Evolutionary conservation across 2,888 invertebrate genomes (phyloP).

Genomic region (Gisinianus flammeolus): DNA sequence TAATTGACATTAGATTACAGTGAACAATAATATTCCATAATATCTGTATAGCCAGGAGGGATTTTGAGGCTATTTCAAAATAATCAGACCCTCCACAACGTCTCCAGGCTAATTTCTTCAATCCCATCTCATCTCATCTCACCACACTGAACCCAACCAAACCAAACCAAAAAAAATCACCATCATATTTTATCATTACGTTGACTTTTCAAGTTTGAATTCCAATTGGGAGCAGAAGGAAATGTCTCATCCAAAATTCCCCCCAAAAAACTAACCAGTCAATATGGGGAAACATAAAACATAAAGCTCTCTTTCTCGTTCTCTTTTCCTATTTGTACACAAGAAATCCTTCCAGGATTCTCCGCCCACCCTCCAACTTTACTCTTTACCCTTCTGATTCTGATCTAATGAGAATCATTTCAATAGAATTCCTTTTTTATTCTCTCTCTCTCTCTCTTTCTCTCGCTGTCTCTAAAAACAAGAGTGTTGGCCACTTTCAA

Average conservation of each 20-base stretch:
- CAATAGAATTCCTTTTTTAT: no score
- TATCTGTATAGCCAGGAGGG: slow-evolving; percentile 11
- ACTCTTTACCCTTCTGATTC: background rate
- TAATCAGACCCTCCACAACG: slow-evolving; percentile 33
- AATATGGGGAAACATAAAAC: no score
- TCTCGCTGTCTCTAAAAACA: no score
- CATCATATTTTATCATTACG: background rate
- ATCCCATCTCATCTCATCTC: slow-evolving; percentile 6
- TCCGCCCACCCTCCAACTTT: background rate
- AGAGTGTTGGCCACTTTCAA: no score
- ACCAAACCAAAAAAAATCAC: no score
- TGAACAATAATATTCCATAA: slow-evolving; percentile 37
- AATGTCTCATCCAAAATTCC: background rate
- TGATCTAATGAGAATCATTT: slow-evolving; percentile 25
- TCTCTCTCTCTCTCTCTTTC: background rate
- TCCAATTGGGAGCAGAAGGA: no score
- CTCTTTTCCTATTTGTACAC: no score
- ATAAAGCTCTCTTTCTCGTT: no score
- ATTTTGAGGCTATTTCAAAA: background rate
- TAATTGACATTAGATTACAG: slow-evolving; percentile 39
- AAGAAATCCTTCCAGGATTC: no score
- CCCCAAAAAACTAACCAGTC: no score
- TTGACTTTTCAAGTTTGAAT: no score
- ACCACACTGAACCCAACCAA: background rate
- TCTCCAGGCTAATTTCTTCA: slow-evolving; percentile 28